A percentile compares a stretch with the other conserved stretches of the same genome.
phyloP scores from a whole-genome alignment of 2,888 invertebrate genomes.

The Eueremaeus valkanovi region DNA sequence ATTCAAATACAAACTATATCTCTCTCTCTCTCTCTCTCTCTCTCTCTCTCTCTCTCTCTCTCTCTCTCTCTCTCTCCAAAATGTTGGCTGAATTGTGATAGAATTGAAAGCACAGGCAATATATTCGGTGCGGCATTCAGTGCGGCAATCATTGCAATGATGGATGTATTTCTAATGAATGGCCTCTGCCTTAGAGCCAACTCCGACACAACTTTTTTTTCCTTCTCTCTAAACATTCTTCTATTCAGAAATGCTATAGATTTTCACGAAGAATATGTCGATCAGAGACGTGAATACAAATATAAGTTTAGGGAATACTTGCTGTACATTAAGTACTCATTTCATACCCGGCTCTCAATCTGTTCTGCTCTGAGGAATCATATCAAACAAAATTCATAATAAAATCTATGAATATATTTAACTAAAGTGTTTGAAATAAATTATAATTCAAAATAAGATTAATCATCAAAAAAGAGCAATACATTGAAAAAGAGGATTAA shows the following conservation, averaged over 20 bases:
- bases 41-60: too few species aligned
- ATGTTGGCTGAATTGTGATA: neutral
- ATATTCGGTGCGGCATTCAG: conserved; percentile 29
- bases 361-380: neutral
- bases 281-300: neutral
- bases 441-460: neutral
- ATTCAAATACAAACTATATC: neutral
- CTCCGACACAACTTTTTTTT: neutral
- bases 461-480: neutral
- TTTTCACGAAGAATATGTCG: neutral
- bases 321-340: too few species aligned
- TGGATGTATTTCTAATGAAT: conserved; percentile 28
- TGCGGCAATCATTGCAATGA: conserved; percentile 13
- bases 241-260: neutral
- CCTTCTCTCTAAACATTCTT: neutral
- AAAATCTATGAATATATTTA: too few species aligned
- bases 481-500: neutral
- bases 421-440: too few species aligned
- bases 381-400: too few species aligned
- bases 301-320: neutral
- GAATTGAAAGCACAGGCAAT: conserved; percentile 5
- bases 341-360: neutral
- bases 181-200: conserved; percentile 26
- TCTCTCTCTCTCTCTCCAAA: too few species aligned
- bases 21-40: neutral